These are phyloP conservation scores for Hirundichthys speculiger DNA, from an alignment of 2,113 vertebrate species.

Conservation along the genomic window DNA sequence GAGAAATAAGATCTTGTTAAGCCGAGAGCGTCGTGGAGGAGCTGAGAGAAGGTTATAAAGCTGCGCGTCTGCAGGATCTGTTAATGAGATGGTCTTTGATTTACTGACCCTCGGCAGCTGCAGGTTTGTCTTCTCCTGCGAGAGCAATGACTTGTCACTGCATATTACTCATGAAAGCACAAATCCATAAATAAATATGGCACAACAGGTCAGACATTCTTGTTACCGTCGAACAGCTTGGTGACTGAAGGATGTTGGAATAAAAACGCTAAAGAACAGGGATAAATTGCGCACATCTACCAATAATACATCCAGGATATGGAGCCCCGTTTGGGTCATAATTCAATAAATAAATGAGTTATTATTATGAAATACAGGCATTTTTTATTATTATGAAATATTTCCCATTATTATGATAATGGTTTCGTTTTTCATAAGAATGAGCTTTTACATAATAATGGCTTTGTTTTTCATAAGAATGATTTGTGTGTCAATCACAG, in stretches of 20 bases:
- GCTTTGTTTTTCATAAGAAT: no score
- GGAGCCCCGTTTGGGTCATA: no score
- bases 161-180: neutral
- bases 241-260: neutral
- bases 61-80: neutral
- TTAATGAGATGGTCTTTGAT: neutral
- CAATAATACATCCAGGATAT: no score
- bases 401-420: no score
- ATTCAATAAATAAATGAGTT: no score
- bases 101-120: constrained; percentile 3
- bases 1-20: neutral
- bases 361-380: no score
- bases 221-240: neutral
- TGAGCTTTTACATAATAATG: no score
- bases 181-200: constrained; percentile 17
- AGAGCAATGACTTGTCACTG: neutral
- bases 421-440: no score
- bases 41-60: neutral
- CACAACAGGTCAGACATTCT: neutral
- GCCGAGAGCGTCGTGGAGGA: neutral
- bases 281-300: no score
- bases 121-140: constrained; percentile 4
- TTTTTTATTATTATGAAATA: no score
- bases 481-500: no score
- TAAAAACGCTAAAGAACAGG: no score